Evolutionary conservation across 2,113 vertebrate genomes (phyloP).

Genomic region (Himantopus leucocephalus): DNA sequence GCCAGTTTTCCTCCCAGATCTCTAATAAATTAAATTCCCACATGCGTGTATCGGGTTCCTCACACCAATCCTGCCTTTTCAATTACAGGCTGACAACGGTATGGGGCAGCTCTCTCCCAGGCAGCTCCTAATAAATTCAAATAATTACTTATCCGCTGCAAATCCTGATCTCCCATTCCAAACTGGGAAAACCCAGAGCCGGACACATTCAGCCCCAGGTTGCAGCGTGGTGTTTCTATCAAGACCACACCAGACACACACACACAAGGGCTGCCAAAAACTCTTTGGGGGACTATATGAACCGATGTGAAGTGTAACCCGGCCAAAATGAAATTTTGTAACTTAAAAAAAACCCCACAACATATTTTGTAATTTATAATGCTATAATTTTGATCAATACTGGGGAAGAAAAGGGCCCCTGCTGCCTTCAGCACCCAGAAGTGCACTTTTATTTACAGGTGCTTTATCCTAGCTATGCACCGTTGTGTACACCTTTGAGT

Average conservation of each 20-base stretch:
- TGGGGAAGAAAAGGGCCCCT: neutral
- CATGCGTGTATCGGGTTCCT: accelerated
- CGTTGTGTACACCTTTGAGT: neutral
- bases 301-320: neutral
- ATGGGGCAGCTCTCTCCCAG: neutral
- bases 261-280: neutral
- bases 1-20: neutral
- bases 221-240: neutral
- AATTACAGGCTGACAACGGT: neutral
- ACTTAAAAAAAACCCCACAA: no score
- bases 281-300: neutral
- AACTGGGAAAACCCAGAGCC: neutral
- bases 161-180: neutral
- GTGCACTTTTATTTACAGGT: accelerated
- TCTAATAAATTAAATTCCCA: neutral
- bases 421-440: neutral
- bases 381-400: neutral
- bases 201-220: neutral
- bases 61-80: neutral
- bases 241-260: neutral
- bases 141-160: neutral
- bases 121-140: neutral
- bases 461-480: neutral
- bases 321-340: neutral
- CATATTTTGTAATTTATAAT: neutral